Evolutionary conservation across 92 coral and sea anemone genomes (phyloP), one percentile per base, ranked within the genome.

Genomic region (Virgularia gustaviana): DNA sequence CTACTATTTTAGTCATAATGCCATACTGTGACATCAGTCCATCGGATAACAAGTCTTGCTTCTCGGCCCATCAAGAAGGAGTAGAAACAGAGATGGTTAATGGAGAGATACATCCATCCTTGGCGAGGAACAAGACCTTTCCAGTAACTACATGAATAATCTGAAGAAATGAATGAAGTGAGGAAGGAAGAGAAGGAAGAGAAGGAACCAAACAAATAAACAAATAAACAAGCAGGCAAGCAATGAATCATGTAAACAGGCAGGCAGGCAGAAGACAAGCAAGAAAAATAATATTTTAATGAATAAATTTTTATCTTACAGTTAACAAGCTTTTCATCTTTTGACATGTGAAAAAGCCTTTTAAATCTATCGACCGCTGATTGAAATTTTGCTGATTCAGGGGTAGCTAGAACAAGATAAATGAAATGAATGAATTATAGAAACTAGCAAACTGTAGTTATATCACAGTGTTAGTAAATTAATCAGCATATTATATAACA

Each of bases 141-240:
- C 99, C 99, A 94, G 70, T 87, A 94, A 66, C 99, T 94, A 49
- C 99, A 89, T 8, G 99, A 94, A 70, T 94, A 94, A 72, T 94
- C 99, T 94, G 71, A 19, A 47, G 55, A 25, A 47, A 47, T 19
- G 55, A 47, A 47, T 4, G 55, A 47, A 47, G 55, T 19, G 22
- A 47, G 55, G 55, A 47, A 47, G 55, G 55, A 47, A 47, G 55
- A n/a, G 55, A 47, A 47, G 55, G n/a, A 47, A 47, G 55, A 25
- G 22, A 47, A 25, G 55, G n/a, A 15, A 15, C 6, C 6, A 47
- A 15, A 25, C 15, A 47, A 47, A n/a, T n/a, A 47, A 47, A 25
- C 6, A 47, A 47, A 15, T 19, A 47, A 8, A 8, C 16, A 16
- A 16, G 45, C 45, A 8, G 45, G 45, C 45, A 8, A 39, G 45